Evolutionary conservation across 2,888 invertebrate species (phyloP), one percentile per base, ranked within the genome.

Genomic region (Lochmaea capreae): DNA sequence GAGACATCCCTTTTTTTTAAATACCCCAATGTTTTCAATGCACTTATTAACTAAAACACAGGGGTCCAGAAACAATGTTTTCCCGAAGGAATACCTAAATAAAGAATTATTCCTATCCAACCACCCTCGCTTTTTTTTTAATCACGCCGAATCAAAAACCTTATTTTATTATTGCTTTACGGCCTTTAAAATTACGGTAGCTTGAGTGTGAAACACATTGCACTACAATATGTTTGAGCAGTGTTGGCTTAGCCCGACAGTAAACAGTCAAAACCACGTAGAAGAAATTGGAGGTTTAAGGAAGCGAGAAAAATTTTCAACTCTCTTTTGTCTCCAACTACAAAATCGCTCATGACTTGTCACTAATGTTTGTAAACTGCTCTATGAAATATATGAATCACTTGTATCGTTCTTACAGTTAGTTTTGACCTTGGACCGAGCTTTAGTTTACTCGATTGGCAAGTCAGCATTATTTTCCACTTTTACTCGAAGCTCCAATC

Each of bases 81-180:
- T 74, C 79, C 72, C 76, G 43, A 69, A 84, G 84, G 85, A 84
- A 78, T 71, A 65, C 77, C 78, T 78, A 83, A 84, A 84, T 85
- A 84, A 86, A 85, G 85, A 86, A 87, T 86, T 86, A 86, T 85
- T 79, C 83, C 84, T 83, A 82, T 81, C 80, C 82, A 58, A 77
- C 80, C 82, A 81, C 82, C 81, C 82, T 79, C 82, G 81, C 81
- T 82, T 84, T 86, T 67, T 22, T 86, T 87, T 87, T 86, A 87
- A 87, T 86, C 86, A 87, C 84, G 83, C 84, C 85, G 82, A 86
- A 86, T 86, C 85, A 85, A 84, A 85, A 85, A 84, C 83, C 84
- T 83, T 83, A 82, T 81, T 83, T 82, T 84, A 83, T 84, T 84
- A 84, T 84, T 84, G 84, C 83, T 84, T 84, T 84, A 84, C 80